Evolutionary conservation across 1,140 invertebrate species (phyloP).

Genomic region (Euura lappo): DNA sequence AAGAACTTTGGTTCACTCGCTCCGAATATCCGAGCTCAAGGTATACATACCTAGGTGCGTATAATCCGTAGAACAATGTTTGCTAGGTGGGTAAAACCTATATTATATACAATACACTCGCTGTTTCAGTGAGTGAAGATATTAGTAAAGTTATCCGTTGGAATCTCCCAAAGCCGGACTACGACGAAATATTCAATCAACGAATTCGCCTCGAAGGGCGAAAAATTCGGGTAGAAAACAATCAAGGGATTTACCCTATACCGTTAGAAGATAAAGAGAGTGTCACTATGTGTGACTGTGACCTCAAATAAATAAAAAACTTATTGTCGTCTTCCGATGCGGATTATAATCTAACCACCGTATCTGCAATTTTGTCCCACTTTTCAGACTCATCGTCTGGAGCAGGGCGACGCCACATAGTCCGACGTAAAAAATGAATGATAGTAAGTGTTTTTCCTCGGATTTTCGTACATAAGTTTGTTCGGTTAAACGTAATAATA

Average conservation of each 20-base stretch:
- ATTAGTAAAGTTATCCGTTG: not conserved
- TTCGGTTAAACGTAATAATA: conserved; percentile 21
- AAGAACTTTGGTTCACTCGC: not conserved
- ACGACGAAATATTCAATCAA: not conserved
- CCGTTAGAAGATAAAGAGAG: not conserved
- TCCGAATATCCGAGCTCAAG: not conserved
- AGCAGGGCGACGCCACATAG: no score
- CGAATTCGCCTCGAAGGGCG: not conserved
- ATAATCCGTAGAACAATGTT: not conserved
- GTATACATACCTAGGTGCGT: not conserved
- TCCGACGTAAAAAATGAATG: not conserved
- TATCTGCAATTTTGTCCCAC: not conserved
- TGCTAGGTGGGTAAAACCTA: conserved; percentile 14
- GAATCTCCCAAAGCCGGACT: not conserved
- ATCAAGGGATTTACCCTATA: not conserved
- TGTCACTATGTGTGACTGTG: not conserved
- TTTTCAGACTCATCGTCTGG: not conserved
- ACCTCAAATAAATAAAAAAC: not conserved
- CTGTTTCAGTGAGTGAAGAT: not conserved
- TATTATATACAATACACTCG: conserved; percentile 9
- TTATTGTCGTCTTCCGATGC: not conserved
- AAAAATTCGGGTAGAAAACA: not conserved
- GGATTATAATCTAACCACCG: not conserved
- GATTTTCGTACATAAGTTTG: not conserved
- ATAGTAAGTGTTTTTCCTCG: not conserved